Evolutionary conservation across 1,140 invertebrate genomes (phyloP), one percentile per base, ranked within the genome.

Genomic region (Aphelinus atriplicis): DNA sequence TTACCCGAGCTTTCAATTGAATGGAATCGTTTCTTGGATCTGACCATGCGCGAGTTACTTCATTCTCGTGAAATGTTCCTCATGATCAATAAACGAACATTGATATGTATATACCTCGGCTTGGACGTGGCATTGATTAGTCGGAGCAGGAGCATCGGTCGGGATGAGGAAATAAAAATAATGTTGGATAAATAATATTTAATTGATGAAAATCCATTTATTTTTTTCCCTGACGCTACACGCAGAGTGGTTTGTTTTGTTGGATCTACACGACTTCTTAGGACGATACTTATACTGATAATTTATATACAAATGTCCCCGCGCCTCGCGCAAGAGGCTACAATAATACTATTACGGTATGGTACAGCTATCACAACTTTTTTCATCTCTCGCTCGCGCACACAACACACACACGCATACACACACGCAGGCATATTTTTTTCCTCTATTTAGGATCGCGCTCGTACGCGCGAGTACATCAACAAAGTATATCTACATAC

Each of bases 121-220:
- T 26, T 26, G 26, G 26, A 26, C 26, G 26, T 26, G 26, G 26
- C 26, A 26, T 26, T 26, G 26, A 26, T 26, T 26, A 0, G 26
- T 26, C 26, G 26, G 26, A 26, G 26, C 0, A 26, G 26, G 26
- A 26, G 26, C 26, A 26, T 26, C 26, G 26, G 56, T 58, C 56
- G 26, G n/a, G 56, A 58, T 6, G n/a, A 58, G 56, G 56, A 48
- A 48, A 63, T 10, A 48, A 10, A 48, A 63, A 2, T 10, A 63
- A 63, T 2, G 10, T 42, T 53, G 26, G 26, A 26, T 26, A 26
- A 26, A 26, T 26, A 68, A 43, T 46, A 46, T 68, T 76, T 62
- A 71, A 7, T 84, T 85, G 84, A 81, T 87, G 81, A 86, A 87
- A 87, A 86, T 85, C 81, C 81, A 84, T 87, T 86, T 85, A 84